phyloP scores from a whole-genome alignment of 1,140 invertebrate species.

The Dendrolimus punctatus region DNA sequence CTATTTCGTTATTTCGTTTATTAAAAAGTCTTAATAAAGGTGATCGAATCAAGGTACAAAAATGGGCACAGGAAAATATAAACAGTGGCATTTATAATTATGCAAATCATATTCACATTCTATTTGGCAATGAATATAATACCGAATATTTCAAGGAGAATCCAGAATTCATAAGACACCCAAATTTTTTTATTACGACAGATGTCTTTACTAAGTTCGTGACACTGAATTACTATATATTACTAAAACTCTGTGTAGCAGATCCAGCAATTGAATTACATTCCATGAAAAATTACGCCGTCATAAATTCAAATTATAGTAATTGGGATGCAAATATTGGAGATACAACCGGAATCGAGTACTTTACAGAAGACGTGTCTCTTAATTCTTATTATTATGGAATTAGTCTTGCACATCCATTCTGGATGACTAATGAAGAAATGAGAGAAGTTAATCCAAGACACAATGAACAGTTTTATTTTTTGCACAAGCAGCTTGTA shows the following conservation, averaged over 20 bases:
- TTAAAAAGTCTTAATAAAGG: constrained; percentile 29
- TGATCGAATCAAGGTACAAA: constrained; percentile 19
- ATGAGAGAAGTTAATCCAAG: constrained; percentile 70
- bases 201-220: constrained; percentile 46
- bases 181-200: constrained; percentile 50
- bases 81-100: constrained; percentile 48
- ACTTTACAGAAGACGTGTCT: constrained; percentile 82
- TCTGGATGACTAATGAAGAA: constrained; percentile 75
- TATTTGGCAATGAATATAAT: constrained; percentile 22
- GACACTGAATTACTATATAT: constrained; percentile 8
- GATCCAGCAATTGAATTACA: constrained; percentile 34
- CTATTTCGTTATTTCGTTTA: constrained; percentile 41
- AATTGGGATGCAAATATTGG: constrained; percentile 69
- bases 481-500: constrained; percentile 74
- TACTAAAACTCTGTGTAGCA: constrained; percentile 15
- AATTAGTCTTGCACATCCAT: constrained; percentile 77
- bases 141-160: neutral
- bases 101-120: constrained; percentile 25
- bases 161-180: constrained; percentile 47
- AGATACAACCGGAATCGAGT: constrained; percentile 76
- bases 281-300: constrained; percentile 28
- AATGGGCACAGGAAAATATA: constrained; percentile 35
- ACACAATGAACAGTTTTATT: constrained; percentile 75
- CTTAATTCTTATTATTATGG: constrained; percentile 83
- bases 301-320: constrained; percentile 71